Conservation (phyloP, 2,888 invertebrate genomes). For the Hanleya hanleyi region DNA sequence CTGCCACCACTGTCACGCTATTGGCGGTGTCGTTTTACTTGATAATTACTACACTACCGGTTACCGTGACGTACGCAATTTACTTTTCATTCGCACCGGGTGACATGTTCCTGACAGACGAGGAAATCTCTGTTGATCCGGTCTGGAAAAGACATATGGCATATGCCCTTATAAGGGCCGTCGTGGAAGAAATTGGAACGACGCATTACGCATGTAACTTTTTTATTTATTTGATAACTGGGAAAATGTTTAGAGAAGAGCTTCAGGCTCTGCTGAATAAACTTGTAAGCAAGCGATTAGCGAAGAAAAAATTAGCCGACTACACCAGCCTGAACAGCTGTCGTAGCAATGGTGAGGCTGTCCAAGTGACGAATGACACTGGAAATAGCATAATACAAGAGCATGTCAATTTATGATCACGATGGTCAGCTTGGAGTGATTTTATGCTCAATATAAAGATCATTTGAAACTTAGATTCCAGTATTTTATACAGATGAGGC, state of each 20-base stretch:
- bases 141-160: slow-evolving; percentile 46
- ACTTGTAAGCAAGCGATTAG: neutral
- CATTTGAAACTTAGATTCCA: too few species aligned
- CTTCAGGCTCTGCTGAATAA: neutral
- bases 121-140: slow-evolving; percentile 31
- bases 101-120: slow-evolving; percentile 23
- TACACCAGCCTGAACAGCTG: neutral
- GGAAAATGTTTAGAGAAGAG: slow-evolving; percentile 43
- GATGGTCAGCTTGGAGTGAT: too few species aligned
- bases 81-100: slow-evolving; percentile 38
- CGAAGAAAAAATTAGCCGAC: neutral
- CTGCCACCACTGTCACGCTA: slow-evolving; percentile 45
- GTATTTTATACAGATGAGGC: too few species aligned
- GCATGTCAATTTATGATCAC: too few species aligned
- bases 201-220: slow-evolving; percentile 54
- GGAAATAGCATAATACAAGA: too few species aligned
- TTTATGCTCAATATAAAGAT: too few species aligned
- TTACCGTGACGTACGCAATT: slow-evolving; percentile 44
- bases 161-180: slow-evolving; percentile 31
- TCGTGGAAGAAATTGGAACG: slow-evolving; percentile 46
- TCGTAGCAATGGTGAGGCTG: neutral
- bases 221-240: slow-evolving; percentile 55
- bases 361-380: neutral
- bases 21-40: slow-evolving; percentile 47
- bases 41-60: slow-evolving; percentile 49